phyloP scores from a whole-genome alignment of 2,113 vertebrate genomes.

The Scomber japonicus region DNA sequence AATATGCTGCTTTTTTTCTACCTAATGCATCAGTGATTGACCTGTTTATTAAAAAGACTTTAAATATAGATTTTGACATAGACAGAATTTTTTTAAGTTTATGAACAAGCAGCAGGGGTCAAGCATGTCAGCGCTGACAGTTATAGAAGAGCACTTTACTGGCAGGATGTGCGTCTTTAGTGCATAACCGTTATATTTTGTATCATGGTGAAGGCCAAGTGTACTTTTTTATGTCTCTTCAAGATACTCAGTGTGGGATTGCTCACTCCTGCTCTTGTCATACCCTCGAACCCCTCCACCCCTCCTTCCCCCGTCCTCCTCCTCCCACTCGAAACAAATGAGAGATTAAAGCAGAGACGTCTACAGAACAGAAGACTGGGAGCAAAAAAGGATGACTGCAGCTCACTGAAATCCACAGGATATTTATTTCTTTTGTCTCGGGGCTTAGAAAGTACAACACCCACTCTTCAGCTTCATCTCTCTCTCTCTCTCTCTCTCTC shows the following conservation, averaged over 20 bases:
- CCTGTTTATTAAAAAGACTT: slow-evolving; percentile 21
- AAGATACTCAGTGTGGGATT: slow-evolving; percentile 32
- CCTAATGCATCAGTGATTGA: background rate
- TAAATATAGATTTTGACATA: slow-evolving; percentile 13
- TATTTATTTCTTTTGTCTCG: slow-evolving; percentile 63
- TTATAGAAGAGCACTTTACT: slow-evolving; percentile 32
- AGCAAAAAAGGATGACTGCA: slow-evolving; percentile 69
- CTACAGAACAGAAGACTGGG: slow-evolving; percentile 42
- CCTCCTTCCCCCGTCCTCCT: background rate
- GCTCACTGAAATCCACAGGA: slow-evolving; percentile 64
- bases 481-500: background rate
- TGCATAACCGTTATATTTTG: slow-evolving; percentile 24
- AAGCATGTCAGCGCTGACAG: slow-evolving; percentile 19
- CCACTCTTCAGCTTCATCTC: slow-evolving; percentile 53
- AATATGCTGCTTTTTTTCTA: background rate
- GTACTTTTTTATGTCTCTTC: slow-evolving; percentile 31
- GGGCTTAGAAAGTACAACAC: slow-evolving; percentile 62
- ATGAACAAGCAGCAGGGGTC: background rate
- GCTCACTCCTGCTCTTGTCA: slow-evolving; percentile 37
- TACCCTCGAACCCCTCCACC: background rate
- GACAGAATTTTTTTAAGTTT: slow-evolving; percentile 16
- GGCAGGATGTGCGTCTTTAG: slow-evolving; percentile 33
- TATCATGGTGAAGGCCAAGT: slow-evolving; percentile 33
- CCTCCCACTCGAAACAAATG: slow-evolving; percentile 61
- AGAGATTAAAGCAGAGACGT: slow-evolving; percentile 71